Evolutionary conservation across 2,113 vertebrate species (phyloP), one percentile per base, ranked within the genome.

Genomic region (Tympanuchus pallidicinctus): DNA sequence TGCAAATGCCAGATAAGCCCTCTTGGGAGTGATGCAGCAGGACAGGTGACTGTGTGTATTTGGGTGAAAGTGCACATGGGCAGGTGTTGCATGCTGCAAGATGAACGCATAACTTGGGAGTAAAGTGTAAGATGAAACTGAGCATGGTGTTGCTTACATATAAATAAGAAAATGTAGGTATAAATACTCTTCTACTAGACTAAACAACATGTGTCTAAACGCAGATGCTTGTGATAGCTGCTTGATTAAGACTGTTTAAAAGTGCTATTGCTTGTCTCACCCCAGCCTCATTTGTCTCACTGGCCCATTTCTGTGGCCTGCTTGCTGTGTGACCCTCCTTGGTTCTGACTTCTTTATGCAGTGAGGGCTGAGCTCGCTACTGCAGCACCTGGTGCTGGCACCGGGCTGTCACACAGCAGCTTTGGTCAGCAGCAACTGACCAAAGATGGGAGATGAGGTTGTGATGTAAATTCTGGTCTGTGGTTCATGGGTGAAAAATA

Each of bases 41-140:
- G 77, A 82, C 94, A 93, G 92, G 93, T 95, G 93, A 93, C 57
- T 57, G 6, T 75, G 61, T 76, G 71, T 73, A 94, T 95, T 56
- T 92, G 87, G 92, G 92, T 93, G 89, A 96, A 95, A 96, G 95
- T 92, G 93, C 80, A 34, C 12, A 16, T 11, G 34, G 91, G 54
- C 66, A 80, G 67, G 64, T 86, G 88, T 40, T 89, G 47, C 72
- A 50, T 82, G 30, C 67, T 88, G 85, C 36, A 38, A 60, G 70
- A 86, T 30, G 64, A 74, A 66, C n/a, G 11, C 70, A 22, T 61
- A 82, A 64, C 69, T 61, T 77, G 11, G 42, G 65, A 76, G 45
- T 75, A 64, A 60, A 73, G 65, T 75, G 76, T 92, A 91, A 90
- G 86, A 71, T 0, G 72, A 94, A 78, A 91, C 95, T 43, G 36